Evolutionary conservation across 2,113 vertebrate species (phyloP).

Genomic region (Pristiophorus japonicus): DNA sequence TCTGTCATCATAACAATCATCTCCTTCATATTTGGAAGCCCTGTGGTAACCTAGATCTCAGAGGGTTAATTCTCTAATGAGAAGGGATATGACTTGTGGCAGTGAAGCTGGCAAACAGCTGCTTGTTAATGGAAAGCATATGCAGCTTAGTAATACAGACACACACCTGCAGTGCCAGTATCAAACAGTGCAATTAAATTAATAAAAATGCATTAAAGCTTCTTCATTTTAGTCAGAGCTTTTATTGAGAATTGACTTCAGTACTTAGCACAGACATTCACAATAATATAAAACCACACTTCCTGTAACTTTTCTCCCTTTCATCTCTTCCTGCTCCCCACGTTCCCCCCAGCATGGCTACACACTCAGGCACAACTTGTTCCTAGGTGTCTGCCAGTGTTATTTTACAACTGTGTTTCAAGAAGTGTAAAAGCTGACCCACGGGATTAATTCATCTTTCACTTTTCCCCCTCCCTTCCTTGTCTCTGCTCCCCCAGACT

Average conservation of each 20-base stretch:
- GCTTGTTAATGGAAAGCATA: slow-evolving; percentile 27
- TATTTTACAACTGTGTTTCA: not conserved
- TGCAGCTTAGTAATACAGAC: not conserved
- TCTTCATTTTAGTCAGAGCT: not conserved
- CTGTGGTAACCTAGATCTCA: not conserved
- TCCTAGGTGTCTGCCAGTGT: not conserved
- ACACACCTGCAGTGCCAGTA: slow-evolving; percentile 18
- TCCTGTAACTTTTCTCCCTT: not conserved
- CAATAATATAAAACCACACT: not conserved
- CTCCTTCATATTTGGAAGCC: not conserved
- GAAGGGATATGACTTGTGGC: not conserved
- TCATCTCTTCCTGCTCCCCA: too few relatives aligned
- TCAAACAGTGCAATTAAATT: slow-evolving; percentile 10
- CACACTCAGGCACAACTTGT: too few relatives aligned
- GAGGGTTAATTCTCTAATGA: slow-evolving; percentile 20
- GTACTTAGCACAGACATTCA: not conserved
- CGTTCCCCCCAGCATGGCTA: not conserved
- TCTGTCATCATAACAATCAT: slow-evolving; percentile 8
- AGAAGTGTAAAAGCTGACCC: not conserved
- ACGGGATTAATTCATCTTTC: not conserved
- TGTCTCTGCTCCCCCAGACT: not conserved
- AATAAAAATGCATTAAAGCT: not conserved
- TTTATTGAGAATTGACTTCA: not conserved
- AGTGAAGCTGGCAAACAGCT: slow-evolving; percentile 18
- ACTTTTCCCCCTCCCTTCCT: not conserved